Conservation (phyloP, 2,888 invertebrate species). For the Helicoverpa assulta region DNA sequence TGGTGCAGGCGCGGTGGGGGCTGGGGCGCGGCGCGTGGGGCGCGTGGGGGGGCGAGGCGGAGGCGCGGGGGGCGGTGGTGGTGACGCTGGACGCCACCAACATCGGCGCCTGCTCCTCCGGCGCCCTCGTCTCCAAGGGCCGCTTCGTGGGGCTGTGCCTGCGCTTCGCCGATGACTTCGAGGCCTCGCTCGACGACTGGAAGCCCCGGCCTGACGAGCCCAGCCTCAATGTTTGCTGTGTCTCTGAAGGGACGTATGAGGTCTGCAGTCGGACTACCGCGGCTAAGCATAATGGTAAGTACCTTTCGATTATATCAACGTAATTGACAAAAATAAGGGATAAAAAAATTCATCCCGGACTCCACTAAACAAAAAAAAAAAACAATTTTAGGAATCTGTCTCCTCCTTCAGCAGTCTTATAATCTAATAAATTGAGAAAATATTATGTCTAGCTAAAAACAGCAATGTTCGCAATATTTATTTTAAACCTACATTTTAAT, state of each 20-base stretch:
- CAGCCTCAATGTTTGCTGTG: constrained; percentile 97
- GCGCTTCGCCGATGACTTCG: constrained; percentile 99
- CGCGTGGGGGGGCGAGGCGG: constrained; percentile 91
- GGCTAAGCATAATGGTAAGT: constrained; percentile 93
- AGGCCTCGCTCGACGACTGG: constrained; percentile 99
- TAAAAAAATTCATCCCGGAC: too few relatives aligned
- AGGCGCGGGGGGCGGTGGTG: constrained; percentile 97
- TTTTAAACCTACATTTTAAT: neutral
- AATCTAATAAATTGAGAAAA: too few relatives aligned
- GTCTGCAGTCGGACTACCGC: constrained; percentile 98
- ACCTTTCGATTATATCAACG: too few relatives aligned
- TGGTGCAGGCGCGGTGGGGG: constrained; percentile 62
- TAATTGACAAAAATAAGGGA: too few relatives aligned
- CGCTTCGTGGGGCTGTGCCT: constrained; percentile 97
- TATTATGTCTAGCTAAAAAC: too few relatives aligned
- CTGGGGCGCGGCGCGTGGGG: constrained; percentile 54
- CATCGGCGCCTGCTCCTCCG: constrained; percentile 97
- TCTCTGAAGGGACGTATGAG: constrained; percentile 99
- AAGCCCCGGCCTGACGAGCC: constrained; percentile 96
- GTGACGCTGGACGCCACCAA: constrained; percentile 99
- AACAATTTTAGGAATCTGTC: too few relatives aligned
- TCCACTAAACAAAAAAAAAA: too few relatives aligned
- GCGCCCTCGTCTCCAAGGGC: constrained; percentile 95
- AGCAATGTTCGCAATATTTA: too few relatives aligned
- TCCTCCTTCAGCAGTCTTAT: too few relatives aligned